These are phyloP conservation scores for Clupea harengus DNA, from an alignment of 2,113 vertebrate genomes.

Conservation along the genomic window DNA sequence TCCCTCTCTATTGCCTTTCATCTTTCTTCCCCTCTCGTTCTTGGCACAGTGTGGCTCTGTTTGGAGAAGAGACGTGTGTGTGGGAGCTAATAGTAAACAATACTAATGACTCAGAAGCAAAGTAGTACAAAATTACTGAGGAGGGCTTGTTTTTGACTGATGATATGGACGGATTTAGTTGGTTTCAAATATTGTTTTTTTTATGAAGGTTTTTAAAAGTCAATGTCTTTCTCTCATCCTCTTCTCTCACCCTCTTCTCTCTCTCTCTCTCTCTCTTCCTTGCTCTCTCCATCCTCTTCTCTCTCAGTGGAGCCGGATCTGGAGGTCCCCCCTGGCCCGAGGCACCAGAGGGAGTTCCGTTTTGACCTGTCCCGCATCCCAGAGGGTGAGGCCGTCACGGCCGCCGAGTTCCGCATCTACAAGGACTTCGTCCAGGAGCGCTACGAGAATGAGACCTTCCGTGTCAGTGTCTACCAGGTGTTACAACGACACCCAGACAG, in stretches of 20 bases:
- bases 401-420: conserved; percentile 91
- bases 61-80: too few relatives aligned
- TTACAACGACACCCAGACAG: conserved; percentile 77
- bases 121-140: too few relatives aligned
- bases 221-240: too few relatives aligned
- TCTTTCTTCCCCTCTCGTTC: neutral
- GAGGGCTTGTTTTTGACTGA: neutral
- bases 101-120: too few relatives aligned
- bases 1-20: neutral
- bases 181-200: neutral
- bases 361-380: conserved; percentile 94
- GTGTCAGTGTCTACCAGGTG: conserved; percentile 87
- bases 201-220: neutral
- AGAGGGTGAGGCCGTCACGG: conserved; percentile 86
- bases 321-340: conserved; percentile 75
- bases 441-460: conserved; percentile 86
- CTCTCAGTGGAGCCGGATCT: conserved; percentile 81
- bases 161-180: neutral
- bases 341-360: conserved; percentile 82
- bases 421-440: conserved; percentile 84
- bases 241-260: neutral
- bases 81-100: too few relatives aligned
- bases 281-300: conserved; percentile 18
- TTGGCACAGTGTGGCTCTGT: neutral
- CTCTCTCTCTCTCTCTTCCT: neutral